Percentiles rank a stretch among this genome's conserved stretches.
These are phyloP conservation scores for Aphaenogaster ashmeadi DNA, from an alignment of 1,140 invertebrate genomes.

Conservation along the genomic window DNA sequence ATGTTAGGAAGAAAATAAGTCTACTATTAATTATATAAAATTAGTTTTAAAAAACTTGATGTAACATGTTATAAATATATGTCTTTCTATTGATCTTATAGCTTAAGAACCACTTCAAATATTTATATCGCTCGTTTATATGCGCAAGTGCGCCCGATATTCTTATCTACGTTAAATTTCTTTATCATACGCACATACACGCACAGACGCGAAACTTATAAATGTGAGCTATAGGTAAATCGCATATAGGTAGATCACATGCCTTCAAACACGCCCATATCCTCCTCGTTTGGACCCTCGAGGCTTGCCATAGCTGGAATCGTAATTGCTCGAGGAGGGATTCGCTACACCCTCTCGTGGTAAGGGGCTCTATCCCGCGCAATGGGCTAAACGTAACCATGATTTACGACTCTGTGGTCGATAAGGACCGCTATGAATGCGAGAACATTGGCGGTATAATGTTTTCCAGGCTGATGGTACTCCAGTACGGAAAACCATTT, in stretches of 20 bases:
- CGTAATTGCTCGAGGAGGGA: slow-evolving; percentile 73
- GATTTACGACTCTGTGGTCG: slow-evolving; percentile 71
- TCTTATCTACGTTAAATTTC: slow-evolving; percentile 21
- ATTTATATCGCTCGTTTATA: not conserved
- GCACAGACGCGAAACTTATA: not conserved
- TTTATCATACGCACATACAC: not conserved
- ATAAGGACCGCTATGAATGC: slow-evolving; percentile 69
- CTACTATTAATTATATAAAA: not conserved
- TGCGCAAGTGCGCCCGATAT: not conserved
- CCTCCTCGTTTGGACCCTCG: slow-evolving; percentile 51
- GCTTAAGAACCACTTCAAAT: not conserved
- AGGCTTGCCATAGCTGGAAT: slow-evolving; percentile 57
- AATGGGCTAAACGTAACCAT: slow-evolving; percentile 65
- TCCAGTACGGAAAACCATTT: slow-evolving; percentile 58
- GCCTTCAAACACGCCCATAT: slow-evolving; percentile 42
- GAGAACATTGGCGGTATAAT: slow-evolving; percentile 67
- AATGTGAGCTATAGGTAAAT: slow-evolving; percentile 34
- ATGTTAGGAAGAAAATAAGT: not conserved
- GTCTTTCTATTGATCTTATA: not conserved
- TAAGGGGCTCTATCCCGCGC: slow-evolving; percentile 65
- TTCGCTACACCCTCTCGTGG: slow-evolving; percentile 67
- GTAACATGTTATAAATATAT: not conserved
- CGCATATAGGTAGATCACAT: slow-evolving; percentile 45
- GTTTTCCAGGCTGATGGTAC: slow-evolving; percentile 49
- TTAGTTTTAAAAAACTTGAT: not conserved